A percentile compares a stretch with the other conserved stretches of the same genome.
Evolutionary conservation across 1,140 invertebrate genomes (phyloP).

Genomic region (Ostrea edulis): DNA sequence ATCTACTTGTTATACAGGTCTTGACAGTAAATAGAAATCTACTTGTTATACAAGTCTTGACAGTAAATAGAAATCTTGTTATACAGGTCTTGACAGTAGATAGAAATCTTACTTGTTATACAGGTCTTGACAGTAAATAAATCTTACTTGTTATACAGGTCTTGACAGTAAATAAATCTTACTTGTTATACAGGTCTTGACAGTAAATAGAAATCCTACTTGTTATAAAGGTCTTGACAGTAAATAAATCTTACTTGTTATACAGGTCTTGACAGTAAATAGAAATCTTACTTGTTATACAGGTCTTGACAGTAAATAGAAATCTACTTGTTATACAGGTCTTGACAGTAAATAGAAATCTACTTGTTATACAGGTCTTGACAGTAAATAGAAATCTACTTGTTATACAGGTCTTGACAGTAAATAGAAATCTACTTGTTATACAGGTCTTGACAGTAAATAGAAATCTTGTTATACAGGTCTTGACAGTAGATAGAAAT

Average conservation of each 20-base stretch:
- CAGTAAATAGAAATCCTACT: constrained; percentile 83
- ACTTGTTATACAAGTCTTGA: constrained; percentile 85
- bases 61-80: no score
- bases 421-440: constrained; percentile 83
- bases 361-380: constrained; percentile 86
- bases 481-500: constrained; percentile 60
- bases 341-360: constrained; percentile 75
- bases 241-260: constrained; percentile 85
- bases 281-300: constrained; percentile 86
- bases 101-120: constrained; percentile 85
- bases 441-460: constrained; percentile 82
- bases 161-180: constrained; percentile 79
- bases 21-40: constrained; percentile 77
- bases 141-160: constrained; percentile 87
- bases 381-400: constrained; percentile 82
- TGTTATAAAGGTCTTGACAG: constrained; percentile 83
- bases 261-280: constrained; percentile 80
- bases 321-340: constrained; percentile 86
- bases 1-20: constrained; percentile 86
- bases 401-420: constrained; percentile 83
- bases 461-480: no score
- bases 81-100: no score
- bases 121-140: constrained; percentile 79
- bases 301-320: constrained; percentile 78
- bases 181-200: constrained; percentile 85